A percentile compares a stretch with the other conserved stretches of the same genome.
These are phyloP conservation scores for Diphyllodes magnificus DNA, from an alignment of 2,113 vertebrate genomes.

Conservation along the genomic window DNA sequence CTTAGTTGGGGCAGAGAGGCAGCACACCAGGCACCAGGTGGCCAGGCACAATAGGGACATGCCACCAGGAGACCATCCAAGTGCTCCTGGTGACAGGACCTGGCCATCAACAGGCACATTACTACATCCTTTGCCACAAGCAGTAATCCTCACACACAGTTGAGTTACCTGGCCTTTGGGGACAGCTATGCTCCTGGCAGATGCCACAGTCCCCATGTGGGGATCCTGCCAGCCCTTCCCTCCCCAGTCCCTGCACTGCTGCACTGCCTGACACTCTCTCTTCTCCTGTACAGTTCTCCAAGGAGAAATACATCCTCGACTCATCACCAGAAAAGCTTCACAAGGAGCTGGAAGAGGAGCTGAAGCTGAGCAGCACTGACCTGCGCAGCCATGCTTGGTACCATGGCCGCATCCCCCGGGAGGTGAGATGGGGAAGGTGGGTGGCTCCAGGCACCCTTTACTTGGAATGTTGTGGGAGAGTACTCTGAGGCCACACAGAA, in stretches of 20 bases:
- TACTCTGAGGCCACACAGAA: neutral
- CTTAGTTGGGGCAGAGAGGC: neutral
- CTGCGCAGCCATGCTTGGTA: conserved; percentile 98
- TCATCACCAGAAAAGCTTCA: conserved; percentile 94
- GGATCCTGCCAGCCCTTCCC: neutral
- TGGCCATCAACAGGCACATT: neutral
- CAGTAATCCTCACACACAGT: neutral
- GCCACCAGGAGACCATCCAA: neutral
- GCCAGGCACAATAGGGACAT: neutral
- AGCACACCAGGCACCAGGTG: neutral
- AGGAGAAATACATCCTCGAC: conserved; percentile 97
- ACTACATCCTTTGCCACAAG: neutral
- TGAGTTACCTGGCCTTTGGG: neutral
- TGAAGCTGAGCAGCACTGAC: conserved; percentile 91
- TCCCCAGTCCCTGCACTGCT: neutral
- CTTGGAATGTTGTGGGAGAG: neutral
- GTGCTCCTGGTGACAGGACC: neutral
- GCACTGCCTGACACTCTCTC: neutral
- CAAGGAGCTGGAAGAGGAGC: conserved; percentile 94
- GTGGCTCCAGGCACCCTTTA: neutral
- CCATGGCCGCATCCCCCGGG: conserved; percentile 93
- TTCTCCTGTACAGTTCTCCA: conserved; percentile 85
- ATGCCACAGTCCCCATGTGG: rapidly evolving
- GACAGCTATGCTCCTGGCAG: neutral
- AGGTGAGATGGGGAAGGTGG: conserved; percentile 75